A percentile compares a stretch with the other conserved stretches of the same genome.
Conservation (phyloP, 1,140 invertebrate species). For the Aporrectodea caliginosa region DNA sequence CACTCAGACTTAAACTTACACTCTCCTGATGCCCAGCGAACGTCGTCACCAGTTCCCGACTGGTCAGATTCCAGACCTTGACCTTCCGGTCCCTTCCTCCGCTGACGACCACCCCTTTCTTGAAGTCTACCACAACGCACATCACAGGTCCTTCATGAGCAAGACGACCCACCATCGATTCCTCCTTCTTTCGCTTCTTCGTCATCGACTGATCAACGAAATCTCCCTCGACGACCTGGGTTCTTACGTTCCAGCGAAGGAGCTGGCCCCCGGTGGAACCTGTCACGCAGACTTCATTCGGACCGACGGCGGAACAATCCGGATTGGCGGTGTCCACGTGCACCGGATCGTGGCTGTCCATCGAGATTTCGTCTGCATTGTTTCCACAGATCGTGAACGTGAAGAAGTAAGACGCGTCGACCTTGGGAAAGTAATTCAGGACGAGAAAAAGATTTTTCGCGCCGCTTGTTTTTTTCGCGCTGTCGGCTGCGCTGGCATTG, state of each 20-base stretch:
- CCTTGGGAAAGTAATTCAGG: slow-evolving; percentile 19
- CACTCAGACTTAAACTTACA: no score
- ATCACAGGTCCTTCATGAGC: not conserved
- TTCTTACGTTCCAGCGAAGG: not conserved
- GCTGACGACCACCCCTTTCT: not conserved
- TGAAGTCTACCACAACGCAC: not conserved
- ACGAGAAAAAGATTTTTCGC: slow-evolving; percentile 11
- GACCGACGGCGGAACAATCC: not conserved
- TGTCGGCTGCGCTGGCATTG: not conserved
- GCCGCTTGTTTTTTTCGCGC: not conserved
- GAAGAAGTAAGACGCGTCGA: slow-evolving; percentile 25
- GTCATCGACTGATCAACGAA: not conserved
- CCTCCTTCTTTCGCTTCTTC: not conserved
- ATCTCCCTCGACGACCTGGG: not conserved
- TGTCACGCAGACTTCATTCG: not conserved
- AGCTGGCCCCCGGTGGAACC: not conserved
- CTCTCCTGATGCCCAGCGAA: not conserved
- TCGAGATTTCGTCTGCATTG: not conserved
- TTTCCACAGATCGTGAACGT: slow-evolving; percentile 10
- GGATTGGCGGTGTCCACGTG: not conserved
- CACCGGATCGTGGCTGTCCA: not conserved
- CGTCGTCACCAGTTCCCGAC: not conserved
- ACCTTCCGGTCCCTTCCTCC: not conserved
- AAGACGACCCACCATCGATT: not conserved
- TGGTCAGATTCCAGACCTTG: not conserved